These are phyloP conservation scores for Cisticola juncidis DNA, from an alignment of 2,113 vertebrate genomes.

Conservation along the genomic window DNA sequence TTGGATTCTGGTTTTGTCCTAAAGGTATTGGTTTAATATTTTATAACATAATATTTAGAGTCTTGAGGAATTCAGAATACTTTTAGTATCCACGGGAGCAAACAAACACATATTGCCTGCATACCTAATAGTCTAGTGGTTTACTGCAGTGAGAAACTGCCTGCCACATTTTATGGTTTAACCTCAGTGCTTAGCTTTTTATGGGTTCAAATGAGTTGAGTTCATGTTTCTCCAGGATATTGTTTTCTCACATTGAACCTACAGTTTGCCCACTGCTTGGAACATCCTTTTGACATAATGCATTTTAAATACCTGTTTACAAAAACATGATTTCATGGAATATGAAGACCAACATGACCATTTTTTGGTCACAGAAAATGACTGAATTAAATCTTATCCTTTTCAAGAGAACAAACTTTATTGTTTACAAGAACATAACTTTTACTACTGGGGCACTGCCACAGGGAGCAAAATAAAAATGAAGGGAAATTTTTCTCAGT, in stretches of 20 bases:
- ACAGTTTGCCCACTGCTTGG: not conserved
- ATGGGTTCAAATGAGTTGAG: not conserved
- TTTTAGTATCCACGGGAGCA: not conserved
- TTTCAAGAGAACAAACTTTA: not conserved
- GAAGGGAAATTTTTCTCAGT: not conserved
- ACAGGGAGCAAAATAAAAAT: not conserved
- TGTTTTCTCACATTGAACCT: not conserved
- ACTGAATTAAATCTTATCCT: not conserved
- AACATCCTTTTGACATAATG: not conserved
- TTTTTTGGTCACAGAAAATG: not conserved
- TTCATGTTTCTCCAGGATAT: not conserved
- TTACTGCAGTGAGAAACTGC: not conserved
- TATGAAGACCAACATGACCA: not conserved
- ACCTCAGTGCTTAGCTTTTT: not conserved
- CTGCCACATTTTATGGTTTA: slow-evolving; percentile 12
- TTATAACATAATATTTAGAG: slow-evolving; percentile 57
- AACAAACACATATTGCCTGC: slow-evolving; percentile 38
- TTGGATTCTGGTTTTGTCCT: slow-evolving; percentile 47
- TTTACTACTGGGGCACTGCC: not conserved
- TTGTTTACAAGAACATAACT: not conserved
- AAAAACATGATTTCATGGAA: not conserved
- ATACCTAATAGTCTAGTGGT: slow-evolving; percentile 23
- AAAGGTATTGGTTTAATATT: slow-evolving; percentile 49
- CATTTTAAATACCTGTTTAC: not conserved
- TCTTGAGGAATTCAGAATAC: slow-evolving; percentile 25